Evolutionary conservation across 2,888 invertebrate species (phyloP).

Genomic region (Herminia tarsipennalis): DNA sequence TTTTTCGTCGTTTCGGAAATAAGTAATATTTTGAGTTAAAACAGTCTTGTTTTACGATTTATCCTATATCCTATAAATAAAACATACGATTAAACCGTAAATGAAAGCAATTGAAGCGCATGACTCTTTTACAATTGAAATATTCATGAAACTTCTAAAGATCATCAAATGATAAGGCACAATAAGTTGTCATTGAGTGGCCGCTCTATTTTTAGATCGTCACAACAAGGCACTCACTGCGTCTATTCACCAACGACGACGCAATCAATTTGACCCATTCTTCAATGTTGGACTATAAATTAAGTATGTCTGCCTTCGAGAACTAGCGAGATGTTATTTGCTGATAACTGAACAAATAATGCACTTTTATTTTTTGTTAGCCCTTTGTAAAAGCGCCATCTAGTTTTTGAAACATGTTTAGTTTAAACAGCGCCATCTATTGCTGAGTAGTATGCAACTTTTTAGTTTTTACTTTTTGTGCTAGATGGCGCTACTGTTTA

Average conservation of each 20-base stretch:
- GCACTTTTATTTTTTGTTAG: neutral
- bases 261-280: slow-evolving; percentile 79
- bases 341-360: neutral
- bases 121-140: slow-evolving; percentile 43
- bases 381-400: slow-evolving; percentile 32
- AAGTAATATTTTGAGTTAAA: too few species aligned
- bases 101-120: slow-evolving; percentile 37
- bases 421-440: slow-evolving; percentile 56
- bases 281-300: slow-evolving; percentile 52
- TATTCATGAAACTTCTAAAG: slow-evolving; percentile 48
- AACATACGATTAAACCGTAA: slow-evolving; percentile 11
- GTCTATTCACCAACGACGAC: slow-evolving; percentile 64
- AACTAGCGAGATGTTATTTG: slow-evolving; percentile 7
- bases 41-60: too few species aligned
- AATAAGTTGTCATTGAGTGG: slow-evolving; percentile 63
- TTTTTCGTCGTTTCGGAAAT: too few species aligned
- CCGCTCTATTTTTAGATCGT: slow-evolving; percentile 73
- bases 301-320: slow-evolving; percentile 13
- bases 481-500: slow-evolving; percentile 45
- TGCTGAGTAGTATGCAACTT: slow-evolving; percentile 52
- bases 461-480: neutral
- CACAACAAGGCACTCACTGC: slow-evolving; percentile 57
- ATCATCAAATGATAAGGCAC: slow-evolving; percentile 52
- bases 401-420: slow-evolving; percentile 3
- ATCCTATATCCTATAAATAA: slow-evolving; percentile 9